Conservation (phyloP, 1,140 invertebrate genomes). For the Notospermus geniculatus region DNA sequence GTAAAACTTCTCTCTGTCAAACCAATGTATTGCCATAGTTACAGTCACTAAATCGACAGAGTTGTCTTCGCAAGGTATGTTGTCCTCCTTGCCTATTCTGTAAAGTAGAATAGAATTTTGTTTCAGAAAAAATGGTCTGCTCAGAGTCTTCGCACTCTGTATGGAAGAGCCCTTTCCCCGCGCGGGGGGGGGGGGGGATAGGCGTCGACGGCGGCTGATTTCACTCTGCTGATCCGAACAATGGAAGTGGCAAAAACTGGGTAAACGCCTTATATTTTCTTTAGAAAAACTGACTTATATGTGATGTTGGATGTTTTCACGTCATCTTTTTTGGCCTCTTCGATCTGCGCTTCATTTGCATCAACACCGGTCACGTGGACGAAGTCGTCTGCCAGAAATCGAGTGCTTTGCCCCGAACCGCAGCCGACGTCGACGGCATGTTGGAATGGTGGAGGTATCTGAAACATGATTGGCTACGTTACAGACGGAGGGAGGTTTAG, state of each 20-base stretch:
- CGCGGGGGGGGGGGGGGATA: too few species aligned
- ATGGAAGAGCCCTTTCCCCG: too few species aligned
- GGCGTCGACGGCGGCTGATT: too few species aligned
- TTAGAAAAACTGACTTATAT: background rate
- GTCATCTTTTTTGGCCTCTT: background rate
- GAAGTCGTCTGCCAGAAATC: background rate
- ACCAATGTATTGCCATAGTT: conserved; percentile 1
- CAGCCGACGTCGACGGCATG: conserved; percentile 1
- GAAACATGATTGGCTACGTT: background rate
- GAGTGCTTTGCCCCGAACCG: conserved; percentile 6
- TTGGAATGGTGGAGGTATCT: background rate
- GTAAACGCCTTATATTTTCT: too few species aligned
- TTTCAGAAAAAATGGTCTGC: too few species aligned
- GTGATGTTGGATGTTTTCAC: background rate
- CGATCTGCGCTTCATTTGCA: background rate
- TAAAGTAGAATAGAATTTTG: too few species aligned
- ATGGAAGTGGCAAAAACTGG: too few species aligned
- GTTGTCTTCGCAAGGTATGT: background rate
- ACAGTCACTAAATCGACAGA: background rate
- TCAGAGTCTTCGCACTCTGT: too few species aligned
- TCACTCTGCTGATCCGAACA: too few species aligned
- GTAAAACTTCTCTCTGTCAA: background rate
- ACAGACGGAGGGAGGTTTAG: background rate
- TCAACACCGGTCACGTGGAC: conserved; percentile 1
- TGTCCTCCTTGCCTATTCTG: too few species aligned